Conservation (phyloP, 2,888 invertebrate genomes). For the Xanthia icteritia region DNA sequence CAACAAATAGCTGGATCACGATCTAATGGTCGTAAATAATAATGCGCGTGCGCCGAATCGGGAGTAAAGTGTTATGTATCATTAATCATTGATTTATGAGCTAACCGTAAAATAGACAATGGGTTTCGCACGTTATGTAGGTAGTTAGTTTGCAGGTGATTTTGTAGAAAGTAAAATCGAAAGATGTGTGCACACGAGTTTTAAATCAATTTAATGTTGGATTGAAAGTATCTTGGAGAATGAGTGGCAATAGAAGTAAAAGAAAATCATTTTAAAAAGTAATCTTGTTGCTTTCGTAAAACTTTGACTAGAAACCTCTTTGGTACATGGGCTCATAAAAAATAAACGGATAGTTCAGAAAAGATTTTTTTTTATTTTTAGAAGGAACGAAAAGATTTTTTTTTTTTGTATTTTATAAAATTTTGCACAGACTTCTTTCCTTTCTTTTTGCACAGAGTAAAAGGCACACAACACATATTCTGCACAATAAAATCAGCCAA, state of each 20-base stretch:
- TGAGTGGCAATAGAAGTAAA: neutral
- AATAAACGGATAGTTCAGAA: neutral
- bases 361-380: neutral
- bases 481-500: too few species aligned
- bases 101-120: constrained; percentile 61
- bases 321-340: neutral
- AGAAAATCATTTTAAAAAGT: neutral
- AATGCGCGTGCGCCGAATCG: constrained; percentile 64
- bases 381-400: too few species aligned
- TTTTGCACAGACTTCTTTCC: too few species aligned
- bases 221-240: neutral
- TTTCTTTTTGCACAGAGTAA: too few species aligned
- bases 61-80: constrained; percentile 65
- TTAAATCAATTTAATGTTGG: neutral
- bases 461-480: too few species aligned
- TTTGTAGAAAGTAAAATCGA: constrained; percentile 49
- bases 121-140: constrained; percentile 32
- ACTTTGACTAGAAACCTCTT: neutral
- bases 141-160: constrained; percentile 27
- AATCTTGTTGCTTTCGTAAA: neutral
- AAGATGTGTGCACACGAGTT: constrained; percentile 7
- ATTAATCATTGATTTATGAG: constrained; percentile 68
- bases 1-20: constrained; percentile 78
- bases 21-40: constrained; percentile 68
- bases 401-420: too few species aligned